Conservation (phyloP, 2,113 vertebrate genomes). For the Mesoclemmys tuberculata region DNA sequence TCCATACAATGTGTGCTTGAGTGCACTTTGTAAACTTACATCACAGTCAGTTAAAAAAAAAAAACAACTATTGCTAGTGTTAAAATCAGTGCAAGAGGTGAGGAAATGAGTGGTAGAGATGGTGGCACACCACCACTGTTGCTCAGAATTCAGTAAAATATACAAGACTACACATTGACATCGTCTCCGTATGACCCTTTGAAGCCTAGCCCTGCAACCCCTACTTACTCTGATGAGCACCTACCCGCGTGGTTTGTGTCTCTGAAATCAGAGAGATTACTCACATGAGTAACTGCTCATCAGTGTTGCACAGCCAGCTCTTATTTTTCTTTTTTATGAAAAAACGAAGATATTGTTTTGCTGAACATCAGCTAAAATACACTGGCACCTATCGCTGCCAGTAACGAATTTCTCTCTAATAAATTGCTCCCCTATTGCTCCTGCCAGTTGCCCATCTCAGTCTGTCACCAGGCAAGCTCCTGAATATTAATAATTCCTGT, state of each 20-base stretch:
- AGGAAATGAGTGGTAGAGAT: not conserved
- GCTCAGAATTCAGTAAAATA: constrained; percentile 50
- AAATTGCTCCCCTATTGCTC: not conserved
- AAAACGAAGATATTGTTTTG: not conserved
- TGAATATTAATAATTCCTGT: not conserved
- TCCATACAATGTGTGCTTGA: not conserved
- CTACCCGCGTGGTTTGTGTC: constrained; percentile 11
- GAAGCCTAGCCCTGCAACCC: not conserved
- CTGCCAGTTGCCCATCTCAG: not conserved
- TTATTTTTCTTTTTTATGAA: not conserved
- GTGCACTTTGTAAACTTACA: not conserved
- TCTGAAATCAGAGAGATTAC: not conserved
- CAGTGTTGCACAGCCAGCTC: not conserved
- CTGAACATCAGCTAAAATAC: not conserved
- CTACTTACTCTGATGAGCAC: not conserved
- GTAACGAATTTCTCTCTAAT: constrained; percentile 28
- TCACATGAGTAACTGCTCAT: not conserved
- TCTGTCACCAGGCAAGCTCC: not conserved
- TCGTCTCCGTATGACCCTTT: not conserved
- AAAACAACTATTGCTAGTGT: constrained; percentile 24
- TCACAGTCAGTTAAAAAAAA: not conserved
- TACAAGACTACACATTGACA: constrained; percentile 43
- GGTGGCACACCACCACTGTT: not conserved
- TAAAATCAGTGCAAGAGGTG: constrained; percentile 13
- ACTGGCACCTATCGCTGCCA: not conserved